Conservation (phyloP, 1,140 invertebrate genomes). For the Brachionus koreanus region DNA sequence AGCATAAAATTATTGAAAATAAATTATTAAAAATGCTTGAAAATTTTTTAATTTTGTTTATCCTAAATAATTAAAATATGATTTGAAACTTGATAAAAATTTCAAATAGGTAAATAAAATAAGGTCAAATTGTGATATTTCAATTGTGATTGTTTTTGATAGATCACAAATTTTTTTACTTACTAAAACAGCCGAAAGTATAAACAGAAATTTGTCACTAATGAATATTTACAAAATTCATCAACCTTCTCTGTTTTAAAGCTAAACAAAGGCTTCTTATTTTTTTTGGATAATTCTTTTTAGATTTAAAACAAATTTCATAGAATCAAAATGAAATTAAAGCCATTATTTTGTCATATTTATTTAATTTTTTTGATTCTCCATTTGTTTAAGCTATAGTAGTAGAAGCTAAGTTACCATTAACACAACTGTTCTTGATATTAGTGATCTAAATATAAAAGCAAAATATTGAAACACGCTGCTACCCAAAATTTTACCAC, state of each 20-base stretch:
- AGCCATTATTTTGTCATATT: conserved; percentile 35
- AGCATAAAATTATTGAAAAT: background rate
- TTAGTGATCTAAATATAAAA: conserved; percentile 29
- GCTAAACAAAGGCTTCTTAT: too few species aligned
- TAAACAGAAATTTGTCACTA: background rate
- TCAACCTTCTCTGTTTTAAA: too few species aligned
- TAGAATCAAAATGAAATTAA: background rate
- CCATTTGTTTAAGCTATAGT: background rate
- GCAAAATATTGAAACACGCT: conserved; percentile 1
- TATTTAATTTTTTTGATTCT: conserved; percentile 1
- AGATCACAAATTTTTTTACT: background rate
- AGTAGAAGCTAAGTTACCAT: background rate
- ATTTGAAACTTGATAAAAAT: background rate
- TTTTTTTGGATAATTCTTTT: too few species aligned
- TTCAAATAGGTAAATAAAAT: background rate
- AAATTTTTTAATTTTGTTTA: background rate
- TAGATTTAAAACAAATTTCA: background rate
- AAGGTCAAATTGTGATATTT: background rate
- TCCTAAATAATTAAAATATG: background rate
- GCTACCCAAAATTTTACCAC: conserved; percentile 33
- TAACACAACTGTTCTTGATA: background rate
- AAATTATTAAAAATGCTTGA: background rate
- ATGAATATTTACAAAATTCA: too few species aligned
- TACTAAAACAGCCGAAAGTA: background rate
- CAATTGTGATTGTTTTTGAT: background rate